phyloP scores from a whole-genome alignment of 2,113 vertebrate genomes.

The Halcyon senegalensis region DNA sequence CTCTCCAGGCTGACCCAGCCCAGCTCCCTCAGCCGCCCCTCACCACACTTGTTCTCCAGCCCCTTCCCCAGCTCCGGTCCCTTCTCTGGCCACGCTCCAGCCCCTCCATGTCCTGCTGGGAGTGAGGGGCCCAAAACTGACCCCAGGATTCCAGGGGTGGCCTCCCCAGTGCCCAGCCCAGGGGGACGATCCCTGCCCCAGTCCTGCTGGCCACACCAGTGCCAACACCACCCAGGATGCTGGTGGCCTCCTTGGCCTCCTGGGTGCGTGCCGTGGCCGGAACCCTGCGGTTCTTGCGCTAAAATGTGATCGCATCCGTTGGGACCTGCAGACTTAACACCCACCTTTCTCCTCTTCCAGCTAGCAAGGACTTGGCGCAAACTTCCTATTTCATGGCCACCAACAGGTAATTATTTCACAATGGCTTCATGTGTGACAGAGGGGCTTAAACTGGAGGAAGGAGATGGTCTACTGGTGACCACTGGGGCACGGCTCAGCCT shows the following conservation, averaged over 20 bases:
- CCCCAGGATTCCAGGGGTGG: background rate
- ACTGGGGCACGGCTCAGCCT: background rate
- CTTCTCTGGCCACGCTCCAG: no score
- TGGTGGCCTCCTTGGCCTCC: background rate
- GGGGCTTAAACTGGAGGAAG: background rate
- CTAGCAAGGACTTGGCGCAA: slow-evolving; percentile 97
- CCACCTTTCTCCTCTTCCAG: slow-evolving; percentile 75
- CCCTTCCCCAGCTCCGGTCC: no score
- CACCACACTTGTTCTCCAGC: no score
- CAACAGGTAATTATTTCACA: slow-evolving; percentile 88
- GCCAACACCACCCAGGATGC: background rate
- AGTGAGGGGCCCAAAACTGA: background rate
- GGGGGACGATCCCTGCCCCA: no score
- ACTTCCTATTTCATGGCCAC: slow-evolving; percentile 99
- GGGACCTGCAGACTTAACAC: background rate
- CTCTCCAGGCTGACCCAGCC: no score
- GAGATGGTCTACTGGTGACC: background rate
- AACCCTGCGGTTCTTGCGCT: background rate
- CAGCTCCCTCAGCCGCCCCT: no score
- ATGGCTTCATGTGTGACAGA: background rate
- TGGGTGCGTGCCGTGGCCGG: background rate
- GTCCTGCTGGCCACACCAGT: background rate
- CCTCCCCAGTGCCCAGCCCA: background rate
- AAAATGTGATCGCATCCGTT: rapidly evolving
- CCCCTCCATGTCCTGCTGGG: background rate